Conservation (phyloP, 2,113 vertebrate species). For the Sitta europaea region DNA sequence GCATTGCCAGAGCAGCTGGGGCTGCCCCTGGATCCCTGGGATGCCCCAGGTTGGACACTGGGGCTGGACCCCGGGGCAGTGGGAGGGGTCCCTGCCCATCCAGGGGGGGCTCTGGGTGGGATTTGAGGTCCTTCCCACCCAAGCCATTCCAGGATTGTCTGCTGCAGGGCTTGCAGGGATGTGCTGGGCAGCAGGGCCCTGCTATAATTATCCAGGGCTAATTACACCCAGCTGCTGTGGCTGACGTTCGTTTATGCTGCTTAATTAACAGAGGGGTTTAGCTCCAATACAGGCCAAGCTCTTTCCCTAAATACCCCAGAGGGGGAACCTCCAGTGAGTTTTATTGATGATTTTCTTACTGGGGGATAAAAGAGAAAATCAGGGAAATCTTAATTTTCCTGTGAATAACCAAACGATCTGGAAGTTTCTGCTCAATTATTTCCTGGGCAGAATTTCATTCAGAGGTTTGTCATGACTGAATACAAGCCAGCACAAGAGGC, state of each 20-base stretch:
- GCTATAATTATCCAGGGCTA: not conserved
- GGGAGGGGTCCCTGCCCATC: not conserved
- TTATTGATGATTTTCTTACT: not conserved
- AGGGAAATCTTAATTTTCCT: not conserved
- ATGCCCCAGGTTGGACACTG: not conserved
- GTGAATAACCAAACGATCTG: not conserved
- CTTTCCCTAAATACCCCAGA: not conserved
- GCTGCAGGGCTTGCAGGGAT: not conserved
- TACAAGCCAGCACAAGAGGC: not conserved
- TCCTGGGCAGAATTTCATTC: not conserved
- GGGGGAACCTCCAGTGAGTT: not conserved
- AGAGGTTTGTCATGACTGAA: not conserved
- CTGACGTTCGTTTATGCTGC: not conserved
- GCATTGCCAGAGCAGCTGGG: not conserved
- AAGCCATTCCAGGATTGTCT: fast-evolving
- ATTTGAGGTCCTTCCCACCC: fast-evolving
- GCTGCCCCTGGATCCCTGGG: not conserved
- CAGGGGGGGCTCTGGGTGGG: fast-evolving
- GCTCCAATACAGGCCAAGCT: not conserved
- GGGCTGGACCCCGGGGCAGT: not conserved
- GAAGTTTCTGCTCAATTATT: not conserved
- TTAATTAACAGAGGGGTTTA: not conserved
- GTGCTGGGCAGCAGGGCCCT: not conserved
- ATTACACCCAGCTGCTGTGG: not conserved
- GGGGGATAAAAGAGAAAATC: not conserved